Percentiles rank a stretch among this genome's conserved stretches.
Evolutionary conservation across 1,140 invertebrate genomes (phyloP).

Genomic region (Cherax destructor): DNA sequence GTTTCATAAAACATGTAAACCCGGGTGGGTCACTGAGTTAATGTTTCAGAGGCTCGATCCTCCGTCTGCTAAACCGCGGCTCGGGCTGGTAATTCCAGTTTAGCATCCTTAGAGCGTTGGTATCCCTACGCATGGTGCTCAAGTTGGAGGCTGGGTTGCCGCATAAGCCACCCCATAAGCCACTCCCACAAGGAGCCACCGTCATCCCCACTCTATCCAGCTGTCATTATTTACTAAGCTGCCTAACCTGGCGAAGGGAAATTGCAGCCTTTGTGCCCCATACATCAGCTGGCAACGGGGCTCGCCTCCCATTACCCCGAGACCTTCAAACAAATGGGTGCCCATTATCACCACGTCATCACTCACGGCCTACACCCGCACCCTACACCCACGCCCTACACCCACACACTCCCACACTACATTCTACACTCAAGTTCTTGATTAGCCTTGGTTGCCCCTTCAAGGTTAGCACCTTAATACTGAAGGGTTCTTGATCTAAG

Average conservation of each 20-base stretch:
- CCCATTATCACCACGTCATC: slow-evolving; percentile 6
- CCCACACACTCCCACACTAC: not conserved
- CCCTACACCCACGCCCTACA: not conserved
- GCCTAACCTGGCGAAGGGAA: slow-evolving; percentile 4
- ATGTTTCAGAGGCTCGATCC: no score
- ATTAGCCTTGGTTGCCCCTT: no score
- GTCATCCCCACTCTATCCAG: not conserved
- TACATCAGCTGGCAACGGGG: not conserved
- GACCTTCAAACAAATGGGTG: slow-evolving; percentile 6
- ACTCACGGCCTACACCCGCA: not conserved
- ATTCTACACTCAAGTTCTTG: no score
- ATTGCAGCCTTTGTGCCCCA: slow-evolving; percentile 8
- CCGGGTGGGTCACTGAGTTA: no score
- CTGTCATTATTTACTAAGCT: not conserved
- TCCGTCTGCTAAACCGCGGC: no score
- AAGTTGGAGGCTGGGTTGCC: no score
- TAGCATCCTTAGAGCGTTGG: no score
- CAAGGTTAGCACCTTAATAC: no score
- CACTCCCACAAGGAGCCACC: not conserved
- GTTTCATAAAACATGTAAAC: no score
- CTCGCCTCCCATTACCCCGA: not conserved
- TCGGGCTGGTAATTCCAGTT: no score
- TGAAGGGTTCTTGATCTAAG: no score
- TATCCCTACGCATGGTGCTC: no score
- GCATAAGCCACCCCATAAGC: not conserved